These are phyloP conservation scores for Scomber scombrus DNA, from an alignment of 2,113 vertebrate genomes.

Conservation along the genomic window DNA sequence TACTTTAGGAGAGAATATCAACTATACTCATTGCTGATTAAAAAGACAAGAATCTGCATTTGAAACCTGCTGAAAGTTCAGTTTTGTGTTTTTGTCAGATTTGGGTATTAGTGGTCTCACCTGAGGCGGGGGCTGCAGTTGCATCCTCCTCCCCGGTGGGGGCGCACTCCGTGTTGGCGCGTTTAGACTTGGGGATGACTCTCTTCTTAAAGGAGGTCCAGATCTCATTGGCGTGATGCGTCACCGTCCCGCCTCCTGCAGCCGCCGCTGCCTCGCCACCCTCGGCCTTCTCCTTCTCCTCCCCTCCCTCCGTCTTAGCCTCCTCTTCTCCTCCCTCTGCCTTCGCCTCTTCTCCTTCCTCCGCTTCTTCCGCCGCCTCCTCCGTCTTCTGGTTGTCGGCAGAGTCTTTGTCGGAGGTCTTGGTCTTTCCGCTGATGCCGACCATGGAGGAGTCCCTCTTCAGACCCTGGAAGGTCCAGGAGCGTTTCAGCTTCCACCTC, in stretches of 20 bases:
- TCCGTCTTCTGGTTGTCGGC: conserved; percentile 66
- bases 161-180: conserved; percentile 77
- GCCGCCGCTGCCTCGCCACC: conserved; percentile 51
- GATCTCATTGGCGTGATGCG: conserved; percentile 87
- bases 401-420: conserved; percentile 77
- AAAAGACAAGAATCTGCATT: too few species aligned
- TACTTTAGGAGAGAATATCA: too few species aligned
- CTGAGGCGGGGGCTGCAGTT: conserved; percentile 47
- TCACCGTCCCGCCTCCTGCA: conserved; percentile 75
- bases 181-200: conserved; percentile 86
- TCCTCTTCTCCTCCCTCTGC: conserved; percentile 61
- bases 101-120: conserved; percentile 37
- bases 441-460: conserved; percentile 85
- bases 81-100: not conserved
- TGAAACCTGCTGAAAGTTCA: not conserved
- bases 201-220: conserved; percentile 88
- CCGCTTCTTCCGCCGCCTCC: conserved; percentile 44
- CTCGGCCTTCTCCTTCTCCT: conserved; percentile 68
- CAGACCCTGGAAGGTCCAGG: conserved; percentile 88
- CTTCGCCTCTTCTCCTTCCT: conserved; percentile 36
- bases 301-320: conserved; percentile 64
- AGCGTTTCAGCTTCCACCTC: conserved; percentile 87
- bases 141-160: conserved; percentile 76
- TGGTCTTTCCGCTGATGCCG: conserved; percentile 82
- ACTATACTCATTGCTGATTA: too few species aligned